Conservation (phyloP, 1,140 invertebrate species). For the Stenopsyche tienmushanensis region DNA sequence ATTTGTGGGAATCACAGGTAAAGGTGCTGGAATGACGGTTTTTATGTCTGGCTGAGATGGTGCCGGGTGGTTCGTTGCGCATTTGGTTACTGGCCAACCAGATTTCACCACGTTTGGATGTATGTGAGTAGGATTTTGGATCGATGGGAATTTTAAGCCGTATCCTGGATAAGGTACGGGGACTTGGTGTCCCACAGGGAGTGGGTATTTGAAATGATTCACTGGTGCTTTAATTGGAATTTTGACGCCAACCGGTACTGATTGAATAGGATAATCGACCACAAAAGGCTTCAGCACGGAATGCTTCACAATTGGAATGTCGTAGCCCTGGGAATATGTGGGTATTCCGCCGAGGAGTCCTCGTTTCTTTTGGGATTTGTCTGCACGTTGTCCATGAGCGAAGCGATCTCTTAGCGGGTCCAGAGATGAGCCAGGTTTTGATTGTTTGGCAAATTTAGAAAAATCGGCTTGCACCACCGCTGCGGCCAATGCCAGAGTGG, state of each 20-base stretch:
- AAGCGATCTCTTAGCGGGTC: slow-evolving; percentile 28
- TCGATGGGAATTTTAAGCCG: slow-evolving; percentile 47
- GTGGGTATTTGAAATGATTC: slow-evolving; percentile 41
- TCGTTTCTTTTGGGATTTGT: slow-evolving; percentile 48
- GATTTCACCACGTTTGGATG: slow-evolving; percentile 42
- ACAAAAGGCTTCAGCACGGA: slow-evolving; percentile 53
- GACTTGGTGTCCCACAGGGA: slow-evolving; percentile 47
- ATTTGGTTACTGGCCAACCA: slow-evolving; percentile 45
- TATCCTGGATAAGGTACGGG: slow-evolving; percentile 49
- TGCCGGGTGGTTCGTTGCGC: slow-evolving; percentile 51
- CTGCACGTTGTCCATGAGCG: slow-evolving; percentile 19
- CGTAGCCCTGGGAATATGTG: slow-evolving; percentile 52
- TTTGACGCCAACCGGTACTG: slow-evolving; percentile 50
- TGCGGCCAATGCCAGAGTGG: slow-evolving; percentile 45
- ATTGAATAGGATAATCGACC: slow-evolving; percentile 52
- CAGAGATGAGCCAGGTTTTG: slow-evolving; percentile 44
- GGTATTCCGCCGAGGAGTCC: slow-evolving; percentile 50
- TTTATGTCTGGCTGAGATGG: slow-evolving; percentile 35
- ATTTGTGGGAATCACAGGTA: slow-evolving; percentile 10
- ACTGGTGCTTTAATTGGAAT: slow-evolving; percentile 48
- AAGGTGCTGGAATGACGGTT: slow-evolving; percentile 11
- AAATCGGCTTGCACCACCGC: slow-evolving; percentile 44
- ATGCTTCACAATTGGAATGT: slow-evolving; percentile 51
- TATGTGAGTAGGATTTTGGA: slow-evolving; percentile 44
- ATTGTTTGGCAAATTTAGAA: slow-evolving; percentile 44